phyloP scores from a whole-genome alignment of 2,113 vertebrate genomes.

The Serilophus lunatus region DNA sequence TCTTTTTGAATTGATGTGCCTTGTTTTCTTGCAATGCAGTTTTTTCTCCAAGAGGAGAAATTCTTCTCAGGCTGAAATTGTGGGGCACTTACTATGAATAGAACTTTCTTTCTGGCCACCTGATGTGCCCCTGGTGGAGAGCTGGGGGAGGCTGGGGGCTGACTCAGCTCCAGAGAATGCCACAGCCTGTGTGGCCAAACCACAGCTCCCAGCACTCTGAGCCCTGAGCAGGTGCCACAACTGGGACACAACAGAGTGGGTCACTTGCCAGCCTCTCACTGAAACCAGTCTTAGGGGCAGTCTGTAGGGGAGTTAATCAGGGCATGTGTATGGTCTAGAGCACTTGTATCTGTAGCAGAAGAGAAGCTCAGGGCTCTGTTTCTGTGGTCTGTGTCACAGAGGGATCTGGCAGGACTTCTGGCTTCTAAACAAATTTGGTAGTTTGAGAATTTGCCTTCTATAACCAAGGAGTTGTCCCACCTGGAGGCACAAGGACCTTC shows the following conservation, averaged over 20 bases:
- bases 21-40: not conserved
- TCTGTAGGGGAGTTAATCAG: not conserved
- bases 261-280: not conserved
- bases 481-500: not conserved
- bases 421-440: not conserved
- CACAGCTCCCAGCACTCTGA: not conserved
- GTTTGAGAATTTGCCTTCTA: not conserved
- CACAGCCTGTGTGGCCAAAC: not conserved
- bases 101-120: not conserved
- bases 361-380: not conserved
- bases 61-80: not conserved
- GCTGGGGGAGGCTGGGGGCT: not conserved
- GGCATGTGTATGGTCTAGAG: rapidly evolving
- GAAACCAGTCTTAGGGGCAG: not conserved
- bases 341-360: not conserved
- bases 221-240: not conserved
- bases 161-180: not conserved
- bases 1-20: not conserved
- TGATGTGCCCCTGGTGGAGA: not conserved
- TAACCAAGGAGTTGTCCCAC: not conserved
- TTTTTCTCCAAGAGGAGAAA: not conserved
- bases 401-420: not conserved
- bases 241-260: no score
- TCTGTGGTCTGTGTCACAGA: not conserved
- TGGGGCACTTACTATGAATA: not conserved